These are phyloP conservation scores for Scaptomyza montana DNA, from an alignment of 1,140 invertebrate genomes.

Conservation along the genomic window DNA sequence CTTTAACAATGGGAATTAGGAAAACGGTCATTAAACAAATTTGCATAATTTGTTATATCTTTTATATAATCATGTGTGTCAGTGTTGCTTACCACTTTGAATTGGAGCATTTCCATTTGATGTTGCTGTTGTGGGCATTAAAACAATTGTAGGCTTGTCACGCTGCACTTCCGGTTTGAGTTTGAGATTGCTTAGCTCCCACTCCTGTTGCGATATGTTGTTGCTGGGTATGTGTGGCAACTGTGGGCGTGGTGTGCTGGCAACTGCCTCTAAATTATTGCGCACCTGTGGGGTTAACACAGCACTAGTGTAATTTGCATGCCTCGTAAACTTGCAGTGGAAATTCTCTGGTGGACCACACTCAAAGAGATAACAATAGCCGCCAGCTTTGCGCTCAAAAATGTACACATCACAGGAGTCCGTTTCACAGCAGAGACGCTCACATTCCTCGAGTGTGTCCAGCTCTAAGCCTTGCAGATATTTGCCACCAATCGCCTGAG, in stretches of 20 bases:
- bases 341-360: conserved; percentile 95
- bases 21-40: conserved; percentile 2
- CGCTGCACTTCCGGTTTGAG: conserved; percentile 65
- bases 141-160: conserved; percentile 53
- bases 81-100: conserved; percentile 54
- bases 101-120: conserved; percentile 18
- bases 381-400: conserved; percentile 94
- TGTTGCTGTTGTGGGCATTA: conserved; percentile 14
- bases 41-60: conserved; percentile 25
- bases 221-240: conserved; percentile 69
- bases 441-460: conserved; percentile 90
- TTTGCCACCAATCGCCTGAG: conserved; percentile 92
- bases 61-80: not conserved
- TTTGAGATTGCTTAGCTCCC: conserved; percentile 88
- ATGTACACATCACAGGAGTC: conserved; percentile 95
- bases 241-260: conserved; percentile 62
- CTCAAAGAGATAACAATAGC: conserved; percentile 96
- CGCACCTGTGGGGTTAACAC: conserved; percentile 86
- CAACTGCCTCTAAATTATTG: conserved; percentile 34
- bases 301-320: conserved; percentile 95
- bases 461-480: conserved; percentile 94
- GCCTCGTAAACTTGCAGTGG: conserved; percentile 95
- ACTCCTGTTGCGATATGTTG: conserved; percentile 88
- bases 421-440: conserved; percentile 93
- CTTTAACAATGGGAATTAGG: conserved; percentile 26